Evolutionary conservation across 53 echinoderm and acorn worm species (phyloP), one percentile per base, ranked within the genome.

Genomic region (Patiria pectinifera): DNA sequence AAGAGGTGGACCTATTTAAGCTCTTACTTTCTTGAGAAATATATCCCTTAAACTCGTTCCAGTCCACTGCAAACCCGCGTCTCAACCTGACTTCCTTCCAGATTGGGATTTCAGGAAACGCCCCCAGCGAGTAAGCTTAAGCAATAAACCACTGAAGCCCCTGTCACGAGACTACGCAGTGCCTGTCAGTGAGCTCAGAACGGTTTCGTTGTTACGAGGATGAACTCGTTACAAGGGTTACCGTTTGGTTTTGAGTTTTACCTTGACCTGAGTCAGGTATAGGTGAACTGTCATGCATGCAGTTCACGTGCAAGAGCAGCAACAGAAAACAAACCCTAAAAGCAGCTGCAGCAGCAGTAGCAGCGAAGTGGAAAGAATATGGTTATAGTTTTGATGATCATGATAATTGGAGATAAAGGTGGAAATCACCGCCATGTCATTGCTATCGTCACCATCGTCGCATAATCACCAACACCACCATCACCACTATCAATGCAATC

Each of bases 61-160:
- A 82, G 82, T 82, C 45, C 58, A 82, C 82, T 82, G 82, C 82
- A 59, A 82, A 43, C 82, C 21, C 76, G 25, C 43, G 80, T 45
- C 47, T 79, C 80, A 45, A 79, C 80, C 24, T 13, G 14, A 47
- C 80, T 79, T 79, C 84, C 84, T 63, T 23, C 44, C 84, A 35
- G 24, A 26, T 45, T 35, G 84, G 62, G 59, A 84, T 84, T 49
- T 59, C 84, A 84, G 62, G 84, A 84, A 84, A 63, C 66, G 84
- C 63, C 84, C 3, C 13, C 16, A 43, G 84, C 58, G 84, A 63
- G 44, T 15, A 58, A 66, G 84, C 84, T 18, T 15, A 58, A 62
- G 43, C 15, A 84, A 84, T 63, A 23, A 84, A 84, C 84, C 84
- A 66, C n/a, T 16, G 16, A 84, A 26, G 3, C 66, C 21, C 11